phyloP scores from a whole-genome alignment of 2,113 vertebrate genomes.

The Gobio gobio region DNA sequence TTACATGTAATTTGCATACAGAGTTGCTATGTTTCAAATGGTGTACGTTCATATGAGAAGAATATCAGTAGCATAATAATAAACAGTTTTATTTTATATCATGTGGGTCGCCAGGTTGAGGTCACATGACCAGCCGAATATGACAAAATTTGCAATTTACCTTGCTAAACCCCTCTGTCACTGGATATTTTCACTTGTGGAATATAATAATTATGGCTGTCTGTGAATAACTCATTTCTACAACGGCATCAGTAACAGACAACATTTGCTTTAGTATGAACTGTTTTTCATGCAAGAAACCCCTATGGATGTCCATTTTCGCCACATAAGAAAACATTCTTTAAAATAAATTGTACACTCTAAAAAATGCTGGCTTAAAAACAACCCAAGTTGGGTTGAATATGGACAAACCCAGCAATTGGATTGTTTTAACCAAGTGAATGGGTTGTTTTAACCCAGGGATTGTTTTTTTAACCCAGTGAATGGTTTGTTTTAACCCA shows the following conservation, averaged over 20 bases:
- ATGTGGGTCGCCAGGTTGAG: background rate
- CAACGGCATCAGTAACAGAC: background rate
- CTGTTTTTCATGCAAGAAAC: background rate
- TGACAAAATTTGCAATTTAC: no score
- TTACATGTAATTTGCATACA: background rate
- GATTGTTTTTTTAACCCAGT: no score
- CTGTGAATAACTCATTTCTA: background rate
- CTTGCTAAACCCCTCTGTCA: no score
- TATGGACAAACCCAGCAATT: no score
- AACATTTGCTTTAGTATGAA: background rate
- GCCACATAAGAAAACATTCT: background rate
- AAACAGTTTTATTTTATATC: background rate
- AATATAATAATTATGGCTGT: no score
- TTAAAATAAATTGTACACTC: no score
- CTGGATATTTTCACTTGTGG: no score
- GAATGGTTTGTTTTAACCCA: no score
- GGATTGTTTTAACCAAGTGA: no score
- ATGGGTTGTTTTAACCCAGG: no score
- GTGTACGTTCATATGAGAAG: background rate
- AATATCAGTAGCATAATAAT: background rate
- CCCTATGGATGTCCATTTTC: background rate
- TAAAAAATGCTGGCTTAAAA: no score
- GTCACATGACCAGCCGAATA: background rate
- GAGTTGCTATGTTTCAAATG: background rate
- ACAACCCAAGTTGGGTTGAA: no score